Evolutionary conservation across 2,888 invertebrate species (phyloP).

Genomic region (Chrysotoxum bicinctum): DNA sequence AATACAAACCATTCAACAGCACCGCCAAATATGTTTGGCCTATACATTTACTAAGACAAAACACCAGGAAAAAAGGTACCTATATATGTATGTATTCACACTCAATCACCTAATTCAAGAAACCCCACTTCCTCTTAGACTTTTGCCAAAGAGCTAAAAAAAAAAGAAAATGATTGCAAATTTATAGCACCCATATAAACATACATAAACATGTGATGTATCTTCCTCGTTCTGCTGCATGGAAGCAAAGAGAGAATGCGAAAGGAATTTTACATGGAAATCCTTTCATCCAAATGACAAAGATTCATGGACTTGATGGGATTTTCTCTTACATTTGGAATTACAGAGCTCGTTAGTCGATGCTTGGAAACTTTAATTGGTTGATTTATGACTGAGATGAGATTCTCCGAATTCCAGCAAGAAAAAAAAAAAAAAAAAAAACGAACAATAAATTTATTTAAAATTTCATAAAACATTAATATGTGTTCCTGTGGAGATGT

Average conservation of each 20-base stretch:
- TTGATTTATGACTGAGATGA: slow-evolving; percentile 68
- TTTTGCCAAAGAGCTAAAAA: slow-evolving; percentile 5
- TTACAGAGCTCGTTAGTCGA: slow-evolving; percentile 56
- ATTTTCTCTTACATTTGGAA: slow-evolving; percentile 54
- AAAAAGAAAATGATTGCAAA: slow-evolving; percentile 54
- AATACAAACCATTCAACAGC: too few relatives aligned
- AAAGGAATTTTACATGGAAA: slow-evolving; percentile 65
- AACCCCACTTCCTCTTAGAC: background rate
- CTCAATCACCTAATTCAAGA: background rate
- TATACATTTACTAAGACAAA: background rate
- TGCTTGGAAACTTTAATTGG: slow-evolving; percentile 63
- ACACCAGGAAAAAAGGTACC: background rate
- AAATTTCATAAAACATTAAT: background rate
- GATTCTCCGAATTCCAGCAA: slow-evolving; percentile 43
- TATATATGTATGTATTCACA: too few relatives aligned
- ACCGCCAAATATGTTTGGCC: background rate
- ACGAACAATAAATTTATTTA: slow-evolving; percentile 21
- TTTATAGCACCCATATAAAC: slow-evolving; percentile 59
- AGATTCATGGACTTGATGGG: slow-evolving; percentile 71
- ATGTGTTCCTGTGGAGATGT: background rate
- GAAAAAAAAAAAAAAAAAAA: slow-evolving; percentile 14
- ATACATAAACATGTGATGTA: slow-evolving; percentile 30
- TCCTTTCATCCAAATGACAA: slow-evolving; percentile 71
- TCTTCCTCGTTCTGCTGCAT: slow-evolving; percentile 4
- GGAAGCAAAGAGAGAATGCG: slow-evolving; percentile 17